Evolutionary conservation across 2,888 invertebrate genomes (phyloP).

Genomic region (Orthosia cruda): DNA sequence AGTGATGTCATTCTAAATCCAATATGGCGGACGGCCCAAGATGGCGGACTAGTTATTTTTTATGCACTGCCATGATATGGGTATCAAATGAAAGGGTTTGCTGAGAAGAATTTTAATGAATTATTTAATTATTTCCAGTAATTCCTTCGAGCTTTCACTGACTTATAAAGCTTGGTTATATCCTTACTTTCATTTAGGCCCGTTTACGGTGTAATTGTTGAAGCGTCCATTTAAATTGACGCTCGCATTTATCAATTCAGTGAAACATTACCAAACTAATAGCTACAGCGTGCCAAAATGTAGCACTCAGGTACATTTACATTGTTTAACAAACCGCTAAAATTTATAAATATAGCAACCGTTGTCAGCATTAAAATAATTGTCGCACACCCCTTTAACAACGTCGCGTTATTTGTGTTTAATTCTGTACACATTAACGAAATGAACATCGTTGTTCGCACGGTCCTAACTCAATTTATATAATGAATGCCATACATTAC

Average conservation of each 20-base stretch:
- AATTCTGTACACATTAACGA: conserved; percentile 88
- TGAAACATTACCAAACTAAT: conserved; percentile 42
- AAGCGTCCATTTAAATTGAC: not conserved
- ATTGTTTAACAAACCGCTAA: conserved; percentile 60
- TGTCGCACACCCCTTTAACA: conserved; percentile 67
- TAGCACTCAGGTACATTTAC: conserved; percentile 46
- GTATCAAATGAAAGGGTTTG: too few relatives aligned
- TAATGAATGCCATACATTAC: conserved; percentile 91
- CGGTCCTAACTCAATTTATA: conserved; percentile 88
- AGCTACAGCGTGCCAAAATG: conserved; percentile 13
- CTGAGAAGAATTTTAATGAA: too few relatives aligned
- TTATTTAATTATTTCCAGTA: too few relatives aligned
- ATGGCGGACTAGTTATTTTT: too few relatives aligned
- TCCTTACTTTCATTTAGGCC: not conserved
- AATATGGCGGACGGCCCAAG: too few relatives aligned
- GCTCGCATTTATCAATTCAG: conserved; percentile 24
- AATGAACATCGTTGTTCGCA: conserved; percentile 86
- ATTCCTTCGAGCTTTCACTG: too few relatives aligned
- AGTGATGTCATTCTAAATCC: too few relatives aligned
- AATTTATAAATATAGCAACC: conserved; percentile 66
- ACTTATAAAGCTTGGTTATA: not conserved
- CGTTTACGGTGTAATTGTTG: conserved; percentile 3
- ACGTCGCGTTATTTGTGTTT: conserved; percentile 82
- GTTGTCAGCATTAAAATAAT: conserved; percentile 70
- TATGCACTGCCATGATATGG: too few relatives aligned